phyloP scores from a whole-genome alignment of 2,888 invertebrate genomes.

The Lasioglossum malachurum region DNA sequence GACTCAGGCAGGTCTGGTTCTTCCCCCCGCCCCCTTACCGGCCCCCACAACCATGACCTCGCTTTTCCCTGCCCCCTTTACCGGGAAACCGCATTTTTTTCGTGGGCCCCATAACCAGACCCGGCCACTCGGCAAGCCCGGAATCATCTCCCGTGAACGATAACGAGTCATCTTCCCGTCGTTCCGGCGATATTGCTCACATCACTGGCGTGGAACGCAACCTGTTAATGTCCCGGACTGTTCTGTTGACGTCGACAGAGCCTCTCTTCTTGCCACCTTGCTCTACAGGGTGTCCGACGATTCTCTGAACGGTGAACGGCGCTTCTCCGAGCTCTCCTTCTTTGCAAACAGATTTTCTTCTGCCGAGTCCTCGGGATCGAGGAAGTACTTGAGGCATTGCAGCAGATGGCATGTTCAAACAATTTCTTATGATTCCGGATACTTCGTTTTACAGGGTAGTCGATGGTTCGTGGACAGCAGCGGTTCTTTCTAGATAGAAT shows the following conservation, averaged over 20 bases:
- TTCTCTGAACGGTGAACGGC: background rate
- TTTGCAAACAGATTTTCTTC: background rate
- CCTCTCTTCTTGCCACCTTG: background rate
- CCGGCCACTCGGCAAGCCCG: background rate
- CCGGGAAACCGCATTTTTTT: slow-evolving; percentile 17
- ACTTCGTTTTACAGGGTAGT: background rate
- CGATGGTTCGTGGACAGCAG: background rate
- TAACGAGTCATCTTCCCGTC: slow-evolving; percentile 25
- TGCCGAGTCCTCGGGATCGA: background rate
- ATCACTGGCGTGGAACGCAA: slow-evolving; percentile 7
- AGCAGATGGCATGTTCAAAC: background rate
- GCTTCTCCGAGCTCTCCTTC: background rate
- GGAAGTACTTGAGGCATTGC: background rate
- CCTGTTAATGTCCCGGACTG: background rate
- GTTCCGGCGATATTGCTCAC: slow-evolving; percentile 20
- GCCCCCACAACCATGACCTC: slow-evolving; percentile 45
- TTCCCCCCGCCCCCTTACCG: background rate
- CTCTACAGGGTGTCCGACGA: slow-evolving; percentile 5
- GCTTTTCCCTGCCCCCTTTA: slow-evolving; percentile 18
- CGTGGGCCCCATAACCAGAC: slow-evolving; percentile 25
- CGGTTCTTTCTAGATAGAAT: background rate
- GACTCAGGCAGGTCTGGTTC: slow-evolving; percentile 44
- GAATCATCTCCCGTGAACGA: background rate
- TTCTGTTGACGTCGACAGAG: background rate
- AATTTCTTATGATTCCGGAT: background rate